Evolutionary conservation across 2,797 vertebrate species (phyloP), one percentile per base, ranked within the genome.

Genomic region (Melanotaenia parkinsoni): DNA sequence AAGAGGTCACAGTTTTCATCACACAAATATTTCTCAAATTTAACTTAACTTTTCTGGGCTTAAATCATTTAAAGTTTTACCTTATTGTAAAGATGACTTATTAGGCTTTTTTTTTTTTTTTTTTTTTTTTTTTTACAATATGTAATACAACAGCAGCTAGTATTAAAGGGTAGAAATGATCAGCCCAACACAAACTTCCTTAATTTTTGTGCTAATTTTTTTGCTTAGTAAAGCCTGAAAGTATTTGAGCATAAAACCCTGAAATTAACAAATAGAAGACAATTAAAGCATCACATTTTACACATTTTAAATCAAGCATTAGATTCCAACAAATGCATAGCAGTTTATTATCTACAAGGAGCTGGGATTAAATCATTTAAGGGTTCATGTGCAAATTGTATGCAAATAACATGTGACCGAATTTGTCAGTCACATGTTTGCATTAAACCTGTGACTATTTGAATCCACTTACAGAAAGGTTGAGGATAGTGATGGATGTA

Each of bases 401-500:
- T 26, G 24, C 24, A 26, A 26, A 26, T 26, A 26, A 26, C 24
- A 26, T 26, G 24, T 26, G 24, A 26, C n/a, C 28, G 16, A 43
- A 14, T 43, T 43, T 4, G 40, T 18, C 40, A 0, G 14, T 43
- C 16, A 16, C 16, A 43, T 43, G 40, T 26, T n/a, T 50, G 45
- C 45, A 50, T 43, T 43, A 43, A 43, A 43, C 40, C 40, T 40
- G 18, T 50, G n/a, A 53, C 12, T n/a, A 26, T 60, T 12, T 54
- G 38, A 65, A 8, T 61, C 28, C 63, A 50, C 28, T 30, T 20
- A 22, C 18, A 7, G 12, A 60, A 50, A 64, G 50, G 24, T 53
- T n/a, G 35, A 11, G 2, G 37, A 62, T 47, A 16, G 50, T 6
- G 57, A 8, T 54, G 37, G 74, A 43, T 87, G 81, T 90, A 82